Conservation (phyloP, 2,113 vertebrate species). For the Spea multiplicata region DNA sequence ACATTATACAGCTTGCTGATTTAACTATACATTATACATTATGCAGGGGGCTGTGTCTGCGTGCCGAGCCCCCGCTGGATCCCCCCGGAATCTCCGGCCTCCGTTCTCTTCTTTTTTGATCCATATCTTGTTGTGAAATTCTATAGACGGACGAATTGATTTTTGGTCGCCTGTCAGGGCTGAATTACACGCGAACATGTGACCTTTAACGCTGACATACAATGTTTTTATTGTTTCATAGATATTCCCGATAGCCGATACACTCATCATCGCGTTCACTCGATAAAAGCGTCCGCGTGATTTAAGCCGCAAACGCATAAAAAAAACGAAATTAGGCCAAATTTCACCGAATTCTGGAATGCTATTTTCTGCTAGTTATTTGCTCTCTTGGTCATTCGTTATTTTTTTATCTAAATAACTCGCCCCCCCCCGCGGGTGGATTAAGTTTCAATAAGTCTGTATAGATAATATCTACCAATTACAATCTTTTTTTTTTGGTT, state of each 20-base stretch:
- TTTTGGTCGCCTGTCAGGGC: constrained; percentile 20
- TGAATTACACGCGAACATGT: constrained; percentile 35
- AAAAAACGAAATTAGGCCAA: not conserved
- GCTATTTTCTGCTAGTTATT: no score
- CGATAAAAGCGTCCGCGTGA: constrained; percentile 18
- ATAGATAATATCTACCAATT: no score
- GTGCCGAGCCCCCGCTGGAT: not conserved
- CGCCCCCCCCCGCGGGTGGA: no score
- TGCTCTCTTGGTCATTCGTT: no score
- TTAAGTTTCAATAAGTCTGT: no score
- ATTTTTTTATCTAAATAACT: no score
- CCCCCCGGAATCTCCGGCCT: not conserved
- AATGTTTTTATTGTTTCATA: constrained; percentile 30
- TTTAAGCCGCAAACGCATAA: constrained; percentile 10
- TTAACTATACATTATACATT: no score
- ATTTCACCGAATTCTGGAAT: no score
- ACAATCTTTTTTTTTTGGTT: no score
- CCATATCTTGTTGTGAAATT: not conserved
- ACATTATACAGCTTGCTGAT: no score
- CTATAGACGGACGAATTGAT: constrained; percentile 14
- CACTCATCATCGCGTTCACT: constrained; percentile 33
- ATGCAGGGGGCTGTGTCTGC: no score
- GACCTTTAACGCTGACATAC: constrained; percentile 36
- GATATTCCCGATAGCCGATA: constrained; percentile 10
- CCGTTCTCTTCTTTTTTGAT: not conserved